phyloP scores from a whole-genome alignment of 2,888 invertebrate genomes.

The Polylopha cassiicola region DNA sequence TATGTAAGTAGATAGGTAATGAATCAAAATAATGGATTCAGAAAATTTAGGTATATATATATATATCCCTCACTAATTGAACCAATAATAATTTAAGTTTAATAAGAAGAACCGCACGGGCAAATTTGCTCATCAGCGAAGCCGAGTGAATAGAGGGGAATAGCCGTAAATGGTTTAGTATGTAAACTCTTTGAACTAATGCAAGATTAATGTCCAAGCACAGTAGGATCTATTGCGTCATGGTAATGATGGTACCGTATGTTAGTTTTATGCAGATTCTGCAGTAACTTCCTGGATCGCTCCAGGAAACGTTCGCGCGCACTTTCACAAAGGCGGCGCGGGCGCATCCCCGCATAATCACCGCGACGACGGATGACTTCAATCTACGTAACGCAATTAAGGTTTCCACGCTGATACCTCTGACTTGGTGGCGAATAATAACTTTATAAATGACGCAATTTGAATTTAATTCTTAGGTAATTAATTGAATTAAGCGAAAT shows the following conservation, averaged over 20 bases:
- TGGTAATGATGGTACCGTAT: slow-evolving; percentile 44
- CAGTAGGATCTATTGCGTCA: slow-evolving; percentile 43
- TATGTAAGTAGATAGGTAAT: too few species aligned
- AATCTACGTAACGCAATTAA: slow-evolving; percentile 24
- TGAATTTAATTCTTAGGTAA: too few species aligned
- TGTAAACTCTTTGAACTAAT: slow-evolving; percentile 9
- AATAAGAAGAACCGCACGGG: too few species aligned
- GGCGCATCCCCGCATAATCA: slow-evolving; percentile 26
- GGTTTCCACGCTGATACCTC: slow-evolving; percentile 15
- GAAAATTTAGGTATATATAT: too few species aligned
- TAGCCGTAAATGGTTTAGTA: too few species aligned
- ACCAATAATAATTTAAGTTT: too few species aligned
- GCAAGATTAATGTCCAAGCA: slow-evolving; percentile 28
- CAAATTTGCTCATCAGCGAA: too few species aligned
- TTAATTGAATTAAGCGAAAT: too few species aligned
- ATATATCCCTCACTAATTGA: too few species aligned
- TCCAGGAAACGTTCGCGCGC: slow-evolving; percentile 45
- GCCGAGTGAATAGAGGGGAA: too few species aligned
- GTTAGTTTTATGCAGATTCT: slow-evolving; percentile 40
- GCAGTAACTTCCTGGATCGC: slow-evolving; percentile 41
- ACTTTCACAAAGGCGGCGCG: slow-evolving; percentile 42
- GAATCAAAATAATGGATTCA: too few species aligned
- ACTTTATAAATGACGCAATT: too few species aligned
- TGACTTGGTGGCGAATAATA: slow-evolving; percentile 1
- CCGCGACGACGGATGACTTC: slow-evolving; percentile 20